phyloP scores from a whole-genome alignment of 2,113 vertebrate species.

The Caranx ignobilis region DNA sequence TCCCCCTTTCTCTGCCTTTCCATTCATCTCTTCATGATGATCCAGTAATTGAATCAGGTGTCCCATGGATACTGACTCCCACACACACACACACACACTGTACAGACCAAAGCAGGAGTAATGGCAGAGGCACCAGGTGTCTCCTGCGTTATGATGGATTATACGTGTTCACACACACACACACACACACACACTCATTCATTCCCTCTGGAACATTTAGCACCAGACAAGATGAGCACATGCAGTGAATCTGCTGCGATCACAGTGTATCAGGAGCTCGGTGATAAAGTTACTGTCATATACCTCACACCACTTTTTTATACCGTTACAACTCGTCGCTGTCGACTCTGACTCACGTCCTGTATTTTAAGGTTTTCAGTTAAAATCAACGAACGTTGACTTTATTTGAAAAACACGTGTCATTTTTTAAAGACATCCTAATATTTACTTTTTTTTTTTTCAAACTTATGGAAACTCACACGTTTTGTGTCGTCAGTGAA shows the following conservation, averaged over 20 bases:
- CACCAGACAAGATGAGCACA: slow-evolving; percentile 16
- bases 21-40: slow-evolving; percentile 57
- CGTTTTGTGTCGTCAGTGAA: too few relatives aligned
- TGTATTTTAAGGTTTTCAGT: too few relatives aligned
- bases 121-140: slow-evolving; percentile 62
- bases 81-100: slow-evolving; percentile 23
- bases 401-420: too few relatives aligned
- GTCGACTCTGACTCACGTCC: too few relatives aligned
- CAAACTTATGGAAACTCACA: too few relatives aligned
- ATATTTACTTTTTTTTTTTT: too few relatives aligned
- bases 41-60: slow-evolving; percentile 72
- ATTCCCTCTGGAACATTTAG: slow-evolving; percentile 27
- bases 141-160: slow-evolving; percentile 63
- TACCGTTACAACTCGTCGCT: too few relatives aligned
- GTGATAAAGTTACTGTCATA: background rate
- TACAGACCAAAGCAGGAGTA: slow-evolving; percentile 41
- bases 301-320: too few relatives aligned
- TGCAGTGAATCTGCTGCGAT: background rate
- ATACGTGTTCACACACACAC: slow-evolving; percentile 29
- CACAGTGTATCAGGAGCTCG: background rate
- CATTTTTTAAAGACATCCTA: too few relatives aligned
- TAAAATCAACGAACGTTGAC: too few relatives aligned
- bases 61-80: slow-evolving; percentile 60
- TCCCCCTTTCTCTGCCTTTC: slow-evolving; percentile 5
- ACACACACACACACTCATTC: slow-evolving; percentile 5